These are phyloP conservation scores for Talpa occidentalis DNA, from an alignment of 2,113 vertebrate species.

Conservation along the genomic window DNA sequence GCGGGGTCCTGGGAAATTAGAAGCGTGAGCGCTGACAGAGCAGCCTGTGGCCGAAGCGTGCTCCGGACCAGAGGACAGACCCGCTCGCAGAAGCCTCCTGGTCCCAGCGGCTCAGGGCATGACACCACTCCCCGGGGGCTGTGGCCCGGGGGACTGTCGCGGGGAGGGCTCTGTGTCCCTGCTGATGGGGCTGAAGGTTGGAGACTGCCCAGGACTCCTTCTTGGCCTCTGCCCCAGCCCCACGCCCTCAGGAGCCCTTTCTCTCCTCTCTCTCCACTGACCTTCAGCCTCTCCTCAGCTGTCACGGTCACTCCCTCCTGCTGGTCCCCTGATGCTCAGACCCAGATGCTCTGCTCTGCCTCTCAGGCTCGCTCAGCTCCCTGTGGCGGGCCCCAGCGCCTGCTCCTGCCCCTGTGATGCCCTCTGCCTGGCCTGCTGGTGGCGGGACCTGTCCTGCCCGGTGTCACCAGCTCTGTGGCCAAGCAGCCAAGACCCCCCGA, in stretches of 20 bases:
- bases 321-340: neutral
- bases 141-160: neutral
- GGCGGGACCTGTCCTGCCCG: too few species aligned
- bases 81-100: neutral
- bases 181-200: neutral
- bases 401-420: too few species aligned
- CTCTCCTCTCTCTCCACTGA: neutral
- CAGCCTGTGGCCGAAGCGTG: too few species aligned
- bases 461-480: too few species aligned
- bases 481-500: too few species aligned
- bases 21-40: slow-evolving; percentile 49
- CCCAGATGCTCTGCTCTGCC: neutral
- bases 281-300: neutral
- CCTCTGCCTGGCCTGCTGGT: too few species aligned
- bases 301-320: accelerated
- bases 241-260: neutral
- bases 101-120: neutral
- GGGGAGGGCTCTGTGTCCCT: neutral
- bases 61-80: neutral
- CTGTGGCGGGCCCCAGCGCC: too few species aligned
- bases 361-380: neutral
- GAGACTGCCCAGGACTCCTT: accelerated
- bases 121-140: accelerated
- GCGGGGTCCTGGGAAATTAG: neutral
- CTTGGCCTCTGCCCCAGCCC: accelerated